These are phyloP conservation scores for Lamprotornis superbus DNA, from an alignment of 2,113 vertebrate genomes.

Conservation along the genomic window DNA sequence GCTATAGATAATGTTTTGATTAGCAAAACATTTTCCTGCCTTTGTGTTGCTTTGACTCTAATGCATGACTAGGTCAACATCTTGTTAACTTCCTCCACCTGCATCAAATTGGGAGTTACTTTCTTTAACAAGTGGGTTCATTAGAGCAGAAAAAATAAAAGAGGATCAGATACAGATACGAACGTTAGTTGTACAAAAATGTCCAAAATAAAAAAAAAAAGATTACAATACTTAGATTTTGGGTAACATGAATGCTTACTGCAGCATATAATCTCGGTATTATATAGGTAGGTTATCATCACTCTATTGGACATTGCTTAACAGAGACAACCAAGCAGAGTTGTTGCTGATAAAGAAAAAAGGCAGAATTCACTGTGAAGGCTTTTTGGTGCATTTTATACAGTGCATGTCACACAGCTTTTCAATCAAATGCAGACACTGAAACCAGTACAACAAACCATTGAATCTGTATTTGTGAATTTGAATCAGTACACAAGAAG, in stretches of 20 bases:
- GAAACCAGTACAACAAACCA: neutral
- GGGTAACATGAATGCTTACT: neutral
- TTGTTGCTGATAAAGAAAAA: neutral
- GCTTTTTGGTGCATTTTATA: neutral
- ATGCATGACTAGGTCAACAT: conserved; percentile 56
- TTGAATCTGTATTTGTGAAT: neutral
- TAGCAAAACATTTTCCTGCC: conserved; percentile 64
- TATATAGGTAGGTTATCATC: neutral
- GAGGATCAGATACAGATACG: neutral
- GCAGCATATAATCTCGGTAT: neutral
- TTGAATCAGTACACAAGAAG: neutral
- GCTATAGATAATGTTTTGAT: conserved; percentile 52
- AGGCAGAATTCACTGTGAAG: neutral
- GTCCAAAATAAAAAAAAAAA: neutral
- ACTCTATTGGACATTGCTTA: neutral
- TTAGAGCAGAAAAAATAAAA: neutral
- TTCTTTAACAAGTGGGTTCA: neutral
- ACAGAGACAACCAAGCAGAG: neutral
- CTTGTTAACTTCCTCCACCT: conserved; percentile 54
- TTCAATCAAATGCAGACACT: neutral
- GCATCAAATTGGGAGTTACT: conserved; percentile 10
- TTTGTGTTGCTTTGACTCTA: conserved; percentile 72
- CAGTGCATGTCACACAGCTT: neutral
- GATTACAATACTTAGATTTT: neutral
- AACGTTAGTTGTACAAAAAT: neutral